phyloP scores from a whole-genome alignment of 2,113 vertebrate species.

The Gallinago media region DNA sequence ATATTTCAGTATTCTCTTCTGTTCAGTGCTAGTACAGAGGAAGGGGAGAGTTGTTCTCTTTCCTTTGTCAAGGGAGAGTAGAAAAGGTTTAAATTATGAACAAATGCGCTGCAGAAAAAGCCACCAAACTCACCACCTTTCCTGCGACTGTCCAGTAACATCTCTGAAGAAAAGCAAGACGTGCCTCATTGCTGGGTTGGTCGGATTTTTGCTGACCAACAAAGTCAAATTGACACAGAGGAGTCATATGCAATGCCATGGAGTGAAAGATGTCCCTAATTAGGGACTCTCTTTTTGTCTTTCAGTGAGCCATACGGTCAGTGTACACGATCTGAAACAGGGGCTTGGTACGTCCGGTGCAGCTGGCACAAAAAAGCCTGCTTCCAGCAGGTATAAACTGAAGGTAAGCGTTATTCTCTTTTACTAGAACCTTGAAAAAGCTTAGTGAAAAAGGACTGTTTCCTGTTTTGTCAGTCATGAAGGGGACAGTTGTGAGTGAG shows the following conservation, averaged over 20 bases:
- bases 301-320: slow-evolving; percentile 84
- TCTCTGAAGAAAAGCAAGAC: background rate
- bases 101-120: background rate
- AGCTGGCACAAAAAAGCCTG: slow-evolving; percentile 52
- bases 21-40: background rate
- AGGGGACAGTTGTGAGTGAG: background rate
- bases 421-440: background rate
- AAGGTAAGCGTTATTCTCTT: slow-evolving; percentile 78
- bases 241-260: too few species aligned
- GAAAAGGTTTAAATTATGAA: background rate
- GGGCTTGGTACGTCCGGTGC: slow-evolving; percentile 70
- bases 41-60: background rate
- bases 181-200: background rate
- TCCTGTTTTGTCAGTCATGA: background rate
- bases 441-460: background rate
- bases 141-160: background rate
- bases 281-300: background rate
- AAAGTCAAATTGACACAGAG: background rate
- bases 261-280: background rate
- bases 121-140: background rate
- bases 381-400: slow-evolving; percentile 82
- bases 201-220: background rate
- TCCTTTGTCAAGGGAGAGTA: background rate
- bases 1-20: background rate
- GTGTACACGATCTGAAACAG: slow-evolving; percentile 85